Conservation (phyloP, 2,797 vertebrate genomes). For the Vireo griseus region DNA sequence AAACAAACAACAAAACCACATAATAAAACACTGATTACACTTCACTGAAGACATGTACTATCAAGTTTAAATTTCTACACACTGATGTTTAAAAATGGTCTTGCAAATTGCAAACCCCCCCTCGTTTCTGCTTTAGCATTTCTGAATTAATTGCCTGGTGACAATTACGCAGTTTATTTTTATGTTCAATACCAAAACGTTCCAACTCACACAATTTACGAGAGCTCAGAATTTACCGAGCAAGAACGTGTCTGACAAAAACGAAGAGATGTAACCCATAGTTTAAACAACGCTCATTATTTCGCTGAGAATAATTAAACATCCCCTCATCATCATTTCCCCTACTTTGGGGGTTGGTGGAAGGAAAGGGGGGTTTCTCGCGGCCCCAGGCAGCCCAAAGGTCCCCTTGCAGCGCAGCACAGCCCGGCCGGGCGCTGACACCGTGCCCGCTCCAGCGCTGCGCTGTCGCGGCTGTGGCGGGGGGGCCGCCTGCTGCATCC, state of each 20-base stretch:
- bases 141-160: not conserved
- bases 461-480: not conserved
- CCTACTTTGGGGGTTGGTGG: accelerated
- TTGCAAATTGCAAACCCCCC: not conserved
- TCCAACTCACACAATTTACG: not conserved
- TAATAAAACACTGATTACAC: not conserved
- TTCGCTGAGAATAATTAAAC: accelerated
- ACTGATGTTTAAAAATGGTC: not conserved
- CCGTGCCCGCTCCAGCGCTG: not conserved
- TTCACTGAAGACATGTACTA: not conserved
- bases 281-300: accelerated
- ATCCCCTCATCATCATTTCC: accelerated
- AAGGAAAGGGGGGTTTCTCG: accelerated
- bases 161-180: not conserved
- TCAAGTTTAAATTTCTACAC: not conserved
- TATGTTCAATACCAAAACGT: accelerated
- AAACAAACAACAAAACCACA: not conserved
- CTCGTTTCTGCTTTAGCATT: not conserved
- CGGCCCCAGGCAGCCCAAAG: not conserved
- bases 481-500: not conserved
- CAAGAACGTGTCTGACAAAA: not conserved
- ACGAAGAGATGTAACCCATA: accelerated
- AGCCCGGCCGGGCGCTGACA: not conserved
- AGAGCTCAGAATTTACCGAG: not conserved
- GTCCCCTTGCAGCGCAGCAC: accelerated